Evolutionary conservation across 2,113 vertebrate species (phyloP), one percentile per base, ranked within the genome.

Genomic region (Podarcis cretensis): DNA sequence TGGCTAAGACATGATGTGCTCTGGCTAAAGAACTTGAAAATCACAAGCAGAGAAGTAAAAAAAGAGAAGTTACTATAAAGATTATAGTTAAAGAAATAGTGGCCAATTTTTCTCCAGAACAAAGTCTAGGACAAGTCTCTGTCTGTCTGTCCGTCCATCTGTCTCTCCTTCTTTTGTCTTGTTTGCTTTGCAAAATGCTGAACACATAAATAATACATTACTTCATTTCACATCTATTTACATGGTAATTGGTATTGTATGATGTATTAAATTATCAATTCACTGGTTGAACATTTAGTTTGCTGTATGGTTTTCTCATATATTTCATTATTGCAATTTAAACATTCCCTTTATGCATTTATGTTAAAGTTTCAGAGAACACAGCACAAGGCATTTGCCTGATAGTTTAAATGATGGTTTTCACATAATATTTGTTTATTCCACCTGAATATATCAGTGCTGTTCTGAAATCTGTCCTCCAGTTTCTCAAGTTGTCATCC

Each of bases 211-310:
- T 96, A 93, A 93, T 94, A 94, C 77, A 94, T 93, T 85, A 90
- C 88, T 95, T 95, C 93, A 93, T 95, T 96, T 96, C 86, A 89
- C 89, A 95, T 92, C 89, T 94, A 95, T 96, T 96, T 96, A 91
- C 91, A 91, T 94, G 75, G 91, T 94, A 96, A 96, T 94, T 96
- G 91, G 18, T 86, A 92, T 87, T 94, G 93, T 95, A 94, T 94
- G 94, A 96, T 95, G 90, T 94, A 96, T 93, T 93, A 96, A 94
- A 95, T 90, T 54, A 92, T 92, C 90, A 94, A 91, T 94, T 96
- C 90, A 94, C 85, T 88, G 84, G 93, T 73, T 85, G 96, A 91
- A 96, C 95, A 94, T 96, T 82, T 92, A 89, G 85, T 93, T 94
- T 96, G 90, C 90, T 88, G 85, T 89, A 92, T 92, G 81, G 80